Base-by-base conservation (phyloP, 1,140 invertebrate genomes). In the Heliconius hermathena region DNA sequence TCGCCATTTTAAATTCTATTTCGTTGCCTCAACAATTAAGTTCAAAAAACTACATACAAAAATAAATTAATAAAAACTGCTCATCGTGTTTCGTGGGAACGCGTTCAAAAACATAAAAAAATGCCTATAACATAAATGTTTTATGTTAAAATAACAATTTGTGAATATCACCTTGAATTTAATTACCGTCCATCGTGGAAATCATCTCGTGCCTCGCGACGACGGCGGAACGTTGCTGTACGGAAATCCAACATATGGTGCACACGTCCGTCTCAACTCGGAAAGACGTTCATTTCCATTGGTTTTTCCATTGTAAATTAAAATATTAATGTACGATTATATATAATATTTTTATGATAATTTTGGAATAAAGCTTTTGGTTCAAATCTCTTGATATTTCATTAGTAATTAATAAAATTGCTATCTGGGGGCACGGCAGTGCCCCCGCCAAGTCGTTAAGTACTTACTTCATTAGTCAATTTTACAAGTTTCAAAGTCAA, bases 181-280 rank as follows among this genome's bases (percentile, higher is more conserved):
- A 86, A 85, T 86, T 84, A 81, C 81, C 80, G 78, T 83, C 83
- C 86, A 81, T 86, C 85, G 83, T 88, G 85, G 84, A 87, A 89
- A 89, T 89, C 87, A 89, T 76, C 88, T 76, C 76, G 76, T 82
- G 73, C 79, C 73, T 60, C 76, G 71, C 83, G 82, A 86, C 81
- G 83, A 78, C 49, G 70, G 75, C 66, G 71, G 33, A 16, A 78
- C 71, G 72, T 71, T 71, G 79, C 38, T 70, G 20, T 81, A 72
- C 82, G 79, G 73, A 84, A 84, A 87, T 77, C 74, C 81, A 76
- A 83, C 78, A 79, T 70, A 66, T 79, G 73, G 71, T 49, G 20
- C 41, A 49, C 9, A 54, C 41, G 52, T 49, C 70, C 46, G 70
- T 26, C 0, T 18, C n/a, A 9, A 11, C 49, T 52, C 26, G 0